Evolutionary conservation across 2,113 vertebrate genomes (phyloP).

Genomic region (Engystomops pustulosus): DNA sequence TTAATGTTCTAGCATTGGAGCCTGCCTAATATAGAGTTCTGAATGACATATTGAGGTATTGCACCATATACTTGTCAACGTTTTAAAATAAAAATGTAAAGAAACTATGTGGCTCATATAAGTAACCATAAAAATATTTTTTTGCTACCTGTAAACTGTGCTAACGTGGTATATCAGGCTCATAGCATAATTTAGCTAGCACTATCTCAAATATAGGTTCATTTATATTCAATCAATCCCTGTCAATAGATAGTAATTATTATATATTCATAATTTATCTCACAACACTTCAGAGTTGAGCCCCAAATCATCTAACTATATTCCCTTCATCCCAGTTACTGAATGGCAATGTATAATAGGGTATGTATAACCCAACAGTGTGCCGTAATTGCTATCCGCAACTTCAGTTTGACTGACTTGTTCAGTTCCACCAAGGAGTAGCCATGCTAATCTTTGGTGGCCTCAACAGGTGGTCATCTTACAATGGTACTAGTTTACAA

Average conservation of each 20-base stretch:
- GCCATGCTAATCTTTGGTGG: conserved; percentile 1
- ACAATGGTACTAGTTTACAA: neutral
- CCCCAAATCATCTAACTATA: neutral
- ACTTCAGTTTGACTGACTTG: neutral
- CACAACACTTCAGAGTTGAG: too few species aligned
- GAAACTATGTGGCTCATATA: neutral
- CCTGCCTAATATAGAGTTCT: neutral
- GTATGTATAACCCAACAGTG: neutral
- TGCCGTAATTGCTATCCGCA: neutral
- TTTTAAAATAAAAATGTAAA: neutral
- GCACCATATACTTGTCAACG: neutral
- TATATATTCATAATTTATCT: too few species aligned
- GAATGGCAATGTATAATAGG: too few species aligned
- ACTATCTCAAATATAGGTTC: too few species aligned
- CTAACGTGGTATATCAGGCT: too few species aligned
- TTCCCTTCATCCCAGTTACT: neutral
- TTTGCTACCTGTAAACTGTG: too few species aligned
- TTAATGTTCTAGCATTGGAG: conserved; percentile 3
- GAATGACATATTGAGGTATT: neutral
- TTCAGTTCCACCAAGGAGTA: too few species aligned
- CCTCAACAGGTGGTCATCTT: neutral
- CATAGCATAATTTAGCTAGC: too few species aligned
- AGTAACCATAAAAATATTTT: neutral
- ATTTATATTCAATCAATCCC: too few species aligned
- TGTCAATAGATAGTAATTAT: too few species aligned